phyloP scores from a whole-genome alignment of 2,888 invertebrate genomes.

The Eupithecia dodoneata region DNA sequence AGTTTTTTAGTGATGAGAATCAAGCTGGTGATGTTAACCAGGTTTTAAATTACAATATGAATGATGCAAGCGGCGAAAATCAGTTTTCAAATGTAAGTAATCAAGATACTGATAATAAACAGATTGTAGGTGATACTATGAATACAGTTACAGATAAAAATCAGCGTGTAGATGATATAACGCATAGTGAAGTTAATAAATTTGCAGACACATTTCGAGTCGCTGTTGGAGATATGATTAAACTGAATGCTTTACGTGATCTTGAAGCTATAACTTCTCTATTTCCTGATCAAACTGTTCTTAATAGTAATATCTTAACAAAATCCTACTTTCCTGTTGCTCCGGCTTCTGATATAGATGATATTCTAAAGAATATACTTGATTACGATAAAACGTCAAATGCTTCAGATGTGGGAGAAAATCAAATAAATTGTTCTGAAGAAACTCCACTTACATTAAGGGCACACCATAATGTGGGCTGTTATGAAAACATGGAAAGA shows the following conservation, averaged over 20 bases:
- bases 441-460: neutral
- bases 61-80: neutral
- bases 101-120: neutral
- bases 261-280: neutral
- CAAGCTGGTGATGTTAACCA: neutral
- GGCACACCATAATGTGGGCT: neutral
- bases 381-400: neutral
- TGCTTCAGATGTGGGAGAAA: neutral
- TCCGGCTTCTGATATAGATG: neutral
- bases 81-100: neutral
- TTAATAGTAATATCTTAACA: neutral
- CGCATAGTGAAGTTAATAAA: neutral
- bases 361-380: neutral
- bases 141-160: neutral
- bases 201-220: neutral
- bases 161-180: neutral
- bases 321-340: neutral
- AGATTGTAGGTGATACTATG: neutral
- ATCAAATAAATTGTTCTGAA: neutral
- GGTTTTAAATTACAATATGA: neutral
- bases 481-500: neutral
- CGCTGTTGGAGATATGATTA: neutral
- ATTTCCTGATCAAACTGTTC: neutral
- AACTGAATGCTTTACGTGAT: neutral
- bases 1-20: neutral